Conservation (phyloP, 1,140 invertebrate genomes). For the Rhizoglyphus robini region DNA sequence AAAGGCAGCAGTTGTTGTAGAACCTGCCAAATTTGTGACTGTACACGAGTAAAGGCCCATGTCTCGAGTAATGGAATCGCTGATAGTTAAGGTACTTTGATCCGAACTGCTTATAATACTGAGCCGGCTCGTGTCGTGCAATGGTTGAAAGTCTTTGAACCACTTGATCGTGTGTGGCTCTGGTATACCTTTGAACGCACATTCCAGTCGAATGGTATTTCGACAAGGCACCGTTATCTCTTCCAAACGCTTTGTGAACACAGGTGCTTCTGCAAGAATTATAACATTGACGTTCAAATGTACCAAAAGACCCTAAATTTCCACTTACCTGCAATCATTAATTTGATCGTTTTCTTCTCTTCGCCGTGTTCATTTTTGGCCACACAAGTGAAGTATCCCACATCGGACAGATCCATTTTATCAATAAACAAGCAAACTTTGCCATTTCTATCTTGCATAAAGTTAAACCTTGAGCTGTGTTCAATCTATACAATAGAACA, state of each 20-base stretch:
- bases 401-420: slow-evolving; percentile 72
- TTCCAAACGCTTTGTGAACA: slow-evolving; percentile 63
- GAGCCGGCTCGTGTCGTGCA: slow-evolving; percentile 59
- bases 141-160: slow-evolving; percentile 89
- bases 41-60: slow-evolving; percentile 84
- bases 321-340: slow-evolving; percentile 55
- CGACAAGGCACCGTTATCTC: slow-evolving; percentile 62
- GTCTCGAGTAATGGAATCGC: slow-evolving; percentile 62
- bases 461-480: slow-evolving; percentile 47
- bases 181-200: slow-evolving; percentile 72
- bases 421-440: slow-evolving; percentile 53
- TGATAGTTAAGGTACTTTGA: slow-evolving; percentile 61
- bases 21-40: slow-evolving; percentile 80
- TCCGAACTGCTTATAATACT: slow-evolving; percentile 78
- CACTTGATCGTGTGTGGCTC: slow-evolving; percentile 89
- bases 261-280: slow-evolving; percentile 55
- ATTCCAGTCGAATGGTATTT: slow-evolving; percentile 58
- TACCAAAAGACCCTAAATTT: too few relatives aligned
- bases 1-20: slow-evolving; percentile 72
- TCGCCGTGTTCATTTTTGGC: slow-evolving; percentile 84
- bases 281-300: neutral
- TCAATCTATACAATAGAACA: slow-evolving; percentile 32
- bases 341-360: slow-evolving; percentile 56
- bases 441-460: slow-evolving; percentile 71
- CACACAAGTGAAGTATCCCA: slow-evolving; percentile 82